Percentiles rank a stretch among this genome's conserved stretches.
Evolutionary conservation across 2,113 vertebrate species (phyloP).

Genomic region (Sterrhoptilus dennistouni): DNA sequence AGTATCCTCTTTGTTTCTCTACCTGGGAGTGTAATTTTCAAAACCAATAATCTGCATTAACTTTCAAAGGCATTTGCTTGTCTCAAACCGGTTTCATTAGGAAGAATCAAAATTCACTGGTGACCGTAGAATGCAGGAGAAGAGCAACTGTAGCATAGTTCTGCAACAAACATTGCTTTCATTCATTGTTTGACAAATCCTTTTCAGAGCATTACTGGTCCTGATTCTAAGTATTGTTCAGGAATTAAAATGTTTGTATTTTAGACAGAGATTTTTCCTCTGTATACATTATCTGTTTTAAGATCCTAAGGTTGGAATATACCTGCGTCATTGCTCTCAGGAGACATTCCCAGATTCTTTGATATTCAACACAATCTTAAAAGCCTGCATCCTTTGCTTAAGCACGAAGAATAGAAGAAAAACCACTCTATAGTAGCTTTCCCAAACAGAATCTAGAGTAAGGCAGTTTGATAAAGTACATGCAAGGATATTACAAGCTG

Average conservation of each 20-base stretch:
- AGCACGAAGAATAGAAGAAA: neutral
- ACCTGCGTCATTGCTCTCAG: neutral
- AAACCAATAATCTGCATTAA: rapidly evolving
- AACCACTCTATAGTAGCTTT: neutral
- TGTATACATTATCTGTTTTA: neutral
- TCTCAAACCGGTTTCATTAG: neutral
- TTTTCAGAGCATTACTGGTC: neutral
- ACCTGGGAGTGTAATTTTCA: neutral
- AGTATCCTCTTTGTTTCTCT: neutral
- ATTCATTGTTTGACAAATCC: neutral
- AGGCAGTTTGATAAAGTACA: neutral
- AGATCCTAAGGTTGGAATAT: neutral
- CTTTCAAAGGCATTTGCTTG: neutral
- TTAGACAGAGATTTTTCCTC: neutral
- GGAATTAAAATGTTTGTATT: neutral
- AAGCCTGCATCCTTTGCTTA: neutral
- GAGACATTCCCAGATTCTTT: neutral
- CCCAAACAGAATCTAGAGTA: neutral
- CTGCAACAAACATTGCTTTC: neutral
- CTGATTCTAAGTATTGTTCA: neutral
- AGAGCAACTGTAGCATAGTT: neutral
- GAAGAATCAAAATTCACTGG: neutral
- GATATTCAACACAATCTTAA: neutral
- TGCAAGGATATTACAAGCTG: neutral
- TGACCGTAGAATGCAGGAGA: neutral